Evolutionary conservation across 2,797 vertebrate species (phyloP).

Genomic region (Poeciliopsis gracilis): DNA sequence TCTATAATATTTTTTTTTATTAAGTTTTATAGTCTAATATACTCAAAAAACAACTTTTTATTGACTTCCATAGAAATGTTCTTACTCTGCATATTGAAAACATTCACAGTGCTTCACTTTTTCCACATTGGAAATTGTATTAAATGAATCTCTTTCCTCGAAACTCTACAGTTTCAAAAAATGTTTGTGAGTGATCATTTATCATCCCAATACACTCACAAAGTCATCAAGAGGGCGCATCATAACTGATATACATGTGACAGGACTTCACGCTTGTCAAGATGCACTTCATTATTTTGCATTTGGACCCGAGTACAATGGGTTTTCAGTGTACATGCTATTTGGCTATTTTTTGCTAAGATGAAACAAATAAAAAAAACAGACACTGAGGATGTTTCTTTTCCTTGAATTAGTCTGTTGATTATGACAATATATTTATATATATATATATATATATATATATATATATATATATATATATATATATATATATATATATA

Average conservation of each 20-base stretch:
- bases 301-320: neutral
- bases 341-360: neutral
- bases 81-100: neutral
- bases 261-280: neutral
- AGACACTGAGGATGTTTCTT: neutral
- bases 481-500: too few species aligned
- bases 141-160: neutral
- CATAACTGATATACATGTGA: neutral
- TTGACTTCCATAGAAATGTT: neutral
- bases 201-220: neutral
- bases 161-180: neutral
- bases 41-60: neutral
- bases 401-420: neutral
- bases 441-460: too few species aligned
- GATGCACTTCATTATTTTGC: neutral
- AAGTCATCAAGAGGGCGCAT: neutral
- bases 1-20: neutral
- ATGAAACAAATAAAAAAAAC: neutral
- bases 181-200: neutral
- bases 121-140: neutral
- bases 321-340: neutral
- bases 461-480: too few species aligned
- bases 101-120: neutral
- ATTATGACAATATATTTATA: neutral
- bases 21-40: neutral